Evolutionary conservation across 2,797 vertebrate species (phyloP).

Genomic region (Danio jaintianensis): DNA sequence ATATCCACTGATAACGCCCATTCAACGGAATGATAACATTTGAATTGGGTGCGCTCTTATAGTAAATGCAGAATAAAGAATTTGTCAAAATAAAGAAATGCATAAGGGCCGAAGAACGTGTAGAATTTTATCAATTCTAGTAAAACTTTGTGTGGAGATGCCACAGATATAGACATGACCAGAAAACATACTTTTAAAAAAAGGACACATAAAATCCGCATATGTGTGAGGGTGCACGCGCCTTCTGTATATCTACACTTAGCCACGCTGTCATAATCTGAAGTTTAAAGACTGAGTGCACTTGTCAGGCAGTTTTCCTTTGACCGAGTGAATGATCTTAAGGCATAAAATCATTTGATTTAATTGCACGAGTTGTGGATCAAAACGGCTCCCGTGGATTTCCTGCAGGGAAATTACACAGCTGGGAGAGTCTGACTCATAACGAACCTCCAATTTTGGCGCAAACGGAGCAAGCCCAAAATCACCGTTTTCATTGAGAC

Average conservation of each 20-base stretch:
- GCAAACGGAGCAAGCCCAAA: conserved; percentile 41
- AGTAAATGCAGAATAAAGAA: background rate
- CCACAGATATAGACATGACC: background rate
- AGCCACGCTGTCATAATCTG: background rate
- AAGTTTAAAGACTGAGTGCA: conserved; percentile 30
- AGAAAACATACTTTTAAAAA: background rate
- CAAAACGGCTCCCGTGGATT: conserved; percentile 25
- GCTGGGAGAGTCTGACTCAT: conserved; percentile 49
- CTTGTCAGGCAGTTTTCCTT: conserved; percentile 18
- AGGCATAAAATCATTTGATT: conserved; percentile 43
- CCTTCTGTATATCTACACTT: background rate
- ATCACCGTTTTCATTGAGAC: conserved; percentile 34
- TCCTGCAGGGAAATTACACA: conserved; percentile 40
- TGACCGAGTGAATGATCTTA: conserved; percentile 43
- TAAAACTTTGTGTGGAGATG: background rate
- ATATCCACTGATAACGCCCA: too few species aligned
- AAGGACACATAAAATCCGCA: background rate
- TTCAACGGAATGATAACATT: too few species aligned
- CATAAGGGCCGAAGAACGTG: background rate
- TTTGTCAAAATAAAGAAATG: background rate
- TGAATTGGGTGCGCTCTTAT: too few species aligned
- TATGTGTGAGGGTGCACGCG: background rate
- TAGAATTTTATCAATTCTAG: background rate
- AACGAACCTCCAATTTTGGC: conserved; percentile 40
- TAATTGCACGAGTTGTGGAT: conserved; percentile 43